These are phyloP conservation scores for Halisarca cf. caerulea DNA, from an alignment of 37 sponge, comb jelly and placozoan genomes.

Conservation along the genomic window DNA sequence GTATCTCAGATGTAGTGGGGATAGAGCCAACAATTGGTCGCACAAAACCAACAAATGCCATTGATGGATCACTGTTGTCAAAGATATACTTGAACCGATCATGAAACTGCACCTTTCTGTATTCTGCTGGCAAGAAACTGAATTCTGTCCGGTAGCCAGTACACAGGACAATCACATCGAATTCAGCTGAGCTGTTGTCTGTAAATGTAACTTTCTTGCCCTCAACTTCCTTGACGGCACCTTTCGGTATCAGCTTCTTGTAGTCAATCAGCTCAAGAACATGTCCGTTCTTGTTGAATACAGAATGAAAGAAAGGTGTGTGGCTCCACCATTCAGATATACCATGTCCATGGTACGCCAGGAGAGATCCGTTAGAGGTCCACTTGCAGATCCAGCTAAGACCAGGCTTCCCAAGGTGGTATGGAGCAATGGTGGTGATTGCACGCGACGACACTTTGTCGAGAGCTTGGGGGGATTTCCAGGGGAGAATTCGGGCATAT, in stretches of 20 bases:
- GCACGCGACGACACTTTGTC: slow-evolving; percentile 79
- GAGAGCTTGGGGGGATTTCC: slow-evolving; percentile 72
- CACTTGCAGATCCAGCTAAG: slow-evolving; percentile 88
- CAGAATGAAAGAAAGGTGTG: slow-evolving; percentile 55
- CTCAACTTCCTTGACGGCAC: slow-evolving; percentile 43
- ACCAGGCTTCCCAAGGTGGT: slow-evolving; percentile 68
- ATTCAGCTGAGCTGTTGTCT: slow-evolving; percentile 66
- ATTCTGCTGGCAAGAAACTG: slow-evolving; percentile 66
- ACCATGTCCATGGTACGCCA: slow-evolving; percentile 87
- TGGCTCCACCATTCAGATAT: slow-evolving; percentile 82
- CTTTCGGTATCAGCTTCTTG: slow-evolving; percentile 74
- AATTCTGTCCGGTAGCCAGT: slow-evolving; percentile 62
- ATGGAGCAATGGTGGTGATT: slow-evolving; percentile 69
- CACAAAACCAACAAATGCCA: slow-evolving; percentile 84
- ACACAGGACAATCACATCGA: slow-evolving; percentile 73
- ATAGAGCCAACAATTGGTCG: slow-evolving; percentile 86
- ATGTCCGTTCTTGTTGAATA: slow-evolving; percentile 81
- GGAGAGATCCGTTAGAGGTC: slow-evolving; percentile 77
- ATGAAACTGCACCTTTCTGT: slow-evolving; percentile 42
- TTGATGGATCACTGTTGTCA: slow-evolving; percentile 67
- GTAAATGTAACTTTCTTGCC: slow-evolving; percentile 64
- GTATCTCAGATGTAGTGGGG: slow-evolving; percentile 77
- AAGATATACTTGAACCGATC: slow-evolving; percentile 84
- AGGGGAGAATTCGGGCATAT: slow-evolving; percentile 69
- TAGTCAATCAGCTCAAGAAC: slow-evolving; percentile 74